Percentiles rank a stretch among this genome's conserved stretches.
These are phyloP conservation scores for Sinocyclocheilus grahami DNA, from an alignment of 2,113 vertebrate genomes.

Conservation along the genomic window DNA sequence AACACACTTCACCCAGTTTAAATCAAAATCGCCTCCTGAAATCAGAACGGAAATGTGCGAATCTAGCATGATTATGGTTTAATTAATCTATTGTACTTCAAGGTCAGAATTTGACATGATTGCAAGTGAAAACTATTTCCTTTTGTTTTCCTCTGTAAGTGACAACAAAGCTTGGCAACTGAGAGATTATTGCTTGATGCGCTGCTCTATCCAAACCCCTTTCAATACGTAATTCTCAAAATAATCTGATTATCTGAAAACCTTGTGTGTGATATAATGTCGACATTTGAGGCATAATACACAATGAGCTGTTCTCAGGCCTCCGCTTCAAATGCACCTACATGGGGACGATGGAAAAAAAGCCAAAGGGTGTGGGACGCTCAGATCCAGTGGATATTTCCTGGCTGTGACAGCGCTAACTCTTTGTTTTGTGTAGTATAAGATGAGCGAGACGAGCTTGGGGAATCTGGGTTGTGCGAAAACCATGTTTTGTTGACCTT, in stretches of 20 bases:
- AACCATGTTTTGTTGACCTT: constrained; percentile 50
- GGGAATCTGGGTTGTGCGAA: neutral
- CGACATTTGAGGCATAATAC: neutral
- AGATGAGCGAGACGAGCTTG: constrained; percentile 12
- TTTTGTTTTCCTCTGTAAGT: too few species aligned
- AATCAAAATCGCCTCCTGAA: neutral
- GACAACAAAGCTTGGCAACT: neutral
- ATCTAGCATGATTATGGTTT: neutral
- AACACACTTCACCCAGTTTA: neutral
- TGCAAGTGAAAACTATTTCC: neutral
- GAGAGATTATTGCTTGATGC: neutral
- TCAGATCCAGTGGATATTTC: constrained; percentile 42
- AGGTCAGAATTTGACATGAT: neutral
- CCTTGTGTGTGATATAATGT: constrained; percentile 11
- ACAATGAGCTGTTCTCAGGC: constrained; percentile 4
- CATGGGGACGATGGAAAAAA: constrained; percentile 20
- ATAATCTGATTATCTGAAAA: constrained; percentile 12
- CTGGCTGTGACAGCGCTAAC: constrained; percentile 38
- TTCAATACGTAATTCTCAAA: neutral
- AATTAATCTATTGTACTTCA: neutral
- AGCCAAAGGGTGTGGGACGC: constrained; percentile 38
- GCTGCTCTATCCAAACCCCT: neutral
- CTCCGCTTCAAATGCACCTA: neutral
- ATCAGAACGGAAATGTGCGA: neutral
- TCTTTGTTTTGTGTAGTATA: constrained; percentile 44